Base-by-base conservation (phyloP, 2,888 invertebrate genomes). In the Diaprepes abbreviatus region DNA sequence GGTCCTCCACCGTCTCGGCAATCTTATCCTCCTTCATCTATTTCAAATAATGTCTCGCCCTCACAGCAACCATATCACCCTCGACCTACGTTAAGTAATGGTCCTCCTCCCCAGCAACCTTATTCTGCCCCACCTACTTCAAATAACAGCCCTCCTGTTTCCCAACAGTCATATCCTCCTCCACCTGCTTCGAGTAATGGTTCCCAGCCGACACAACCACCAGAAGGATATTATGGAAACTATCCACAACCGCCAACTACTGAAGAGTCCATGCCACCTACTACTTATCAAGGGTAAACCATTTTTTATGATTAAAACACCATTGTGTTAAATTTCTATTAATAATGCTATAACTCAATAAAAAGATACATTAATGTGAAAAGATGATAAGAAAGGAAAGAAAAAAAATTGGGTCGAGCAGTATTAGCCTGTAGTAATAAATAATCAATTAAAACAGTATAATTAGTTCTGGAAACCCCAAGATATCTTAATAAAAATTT, bases 161-260 rank as follows among this genome's bases (percentile, higher is more conserved):
- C 83, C 17, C 77, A 79, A 10, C 74, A 74, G 14, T 48, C 33
- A 21, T 70, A 70, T 45, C 52, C 66, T 12, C 38, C 59, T n/a
- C 48, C 45, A 16, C 55, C 57, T 55, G 31, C 70, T 63, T 43
- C 73, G 50, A 68, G 63, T 65, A 31, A 62, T 57, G 35, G 64
- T 59, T 40, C 50, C 17, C 86, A 85, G 2, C 84, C 85, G 1
- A 81, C 74, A 19, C 77, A 74, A 10, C 71, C 84, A 1, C 82
- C 84, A 75, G 80, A 84, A 7, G 80, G 54, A 36, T 74, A 70
- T 60, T 74, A 72, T 66, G 71, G 71, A 12, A 66, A 52, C n/a
- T 74, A 74, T 66, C 74, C 72, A 1, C n/a, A n/a, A n/a, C 65
- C 71, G 9, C 68, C 58, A 36, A 12, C 31, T 58, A 73, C 2